Percentiles rank a stretch among this genome's conserved stretches.
phyloP scores from a whole-genome alignment of 92 coral and sea anemone genomes.

The Epizoanthus fatuus region DNA sequence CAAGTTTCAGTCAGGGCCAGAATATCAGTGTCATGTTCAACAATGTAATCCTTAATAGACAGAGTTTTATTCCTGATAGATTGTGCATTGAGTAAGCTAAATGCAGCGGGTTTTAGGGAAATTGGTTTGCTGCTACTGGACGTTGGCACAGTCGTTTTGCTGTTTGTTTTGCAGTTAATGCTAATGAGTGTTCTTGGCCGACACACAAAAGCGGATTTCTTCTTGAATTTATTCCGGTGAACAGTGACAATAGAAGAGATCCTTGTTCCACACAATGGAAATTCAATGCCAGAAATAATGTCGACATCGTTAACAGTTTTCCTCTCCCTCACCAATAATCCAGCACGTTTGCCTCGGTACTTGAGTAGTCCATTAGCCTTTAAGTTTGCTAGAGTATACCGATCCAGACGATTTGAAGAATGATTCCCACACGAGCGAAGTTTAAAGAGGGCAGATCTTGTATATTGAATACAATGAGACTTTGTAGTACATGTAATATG shows the following conservation, averaged over 20 bases:
- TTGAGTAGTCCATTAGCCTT: neutral
- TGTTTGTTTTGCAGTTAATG: no score
- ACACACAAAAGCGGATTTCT: neutral
- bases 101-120: neutral
- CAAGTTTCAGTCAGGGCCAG: no score
- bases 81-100: neutral
- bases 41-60: no score
- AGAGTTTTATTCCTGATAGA: no score
- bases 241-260: neutral
- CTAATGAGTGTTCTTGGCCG: conserved; percentile 1
- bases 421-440: neutral
- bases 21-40: no score
- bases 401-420: neutral
- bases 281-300: conserved; percentile 5
- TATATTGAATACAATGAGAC: neutral
- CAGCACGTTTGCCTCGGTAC: conserved; percentile 22
- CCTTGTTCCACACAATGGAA: neutral
- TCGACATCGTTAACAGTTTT: neutral
- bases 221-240: neutral
- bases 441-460: neutral
- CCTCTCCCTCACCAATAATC: neutral
- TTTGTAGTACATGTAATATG: neutral
- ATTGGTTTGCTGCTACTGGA: neutral
- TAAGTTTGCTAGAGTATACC: neutral
- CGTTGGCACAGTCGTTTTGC: no score